These are phyloP conservation scores for Fragum whitleyi DNA, from an alignment of 2,888 invertebrate genomes.

Conservation along the genomic window DNA sequence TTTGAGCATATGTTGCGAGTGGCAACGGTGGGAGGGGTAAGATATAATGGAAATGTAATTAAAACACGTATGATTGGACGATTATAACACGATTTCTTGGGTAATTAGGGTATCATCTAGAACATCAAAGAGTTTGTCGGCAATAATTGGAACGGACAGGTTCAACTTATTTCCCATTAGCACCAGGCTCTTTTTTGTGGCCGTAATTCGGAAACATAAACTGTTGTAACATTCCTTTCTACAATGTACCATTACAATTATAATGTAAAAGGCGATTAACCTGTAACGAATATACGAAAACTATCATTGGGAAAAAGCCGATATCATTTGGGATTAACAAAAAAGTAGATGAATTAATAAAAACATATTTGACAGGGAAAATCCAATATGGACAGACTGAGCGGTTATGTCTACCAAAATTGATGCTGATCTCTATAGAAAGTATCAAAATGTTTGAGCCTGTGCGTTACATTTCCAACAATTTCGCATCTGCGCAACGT, in stretches of 20 bases:
- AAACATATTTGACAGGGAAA: no score
- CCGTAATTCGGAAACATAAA: no score
- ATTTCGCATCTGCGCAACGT: no score
- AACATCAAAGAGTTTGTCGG: constrained; percentile 33
- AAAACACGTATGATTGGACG: constrained; percentile 51
- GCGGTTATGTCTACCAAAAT: no score
- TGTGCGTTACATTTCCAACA: no score
- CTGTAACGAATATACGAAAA: no score
- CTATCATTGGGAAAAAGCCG: no score
- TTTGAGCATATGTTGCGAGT: constrained; percentile 61
- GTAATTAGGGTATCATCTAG: constrained; percentile 9
- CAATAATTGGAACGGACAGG: constrained; percentile 14
- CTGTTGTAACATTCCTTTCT: not conserved
- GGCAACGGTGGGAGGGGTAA: constrained; percentile 57
- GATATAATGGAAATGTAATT: constrained; percentile 58
- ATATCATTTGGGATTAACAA: no score
- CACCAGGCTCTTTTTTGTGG: not conserved
- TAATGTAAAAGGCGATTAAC: not conserved
- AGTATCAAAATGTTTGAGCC: no score
- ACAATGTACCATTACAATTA: not conserved
- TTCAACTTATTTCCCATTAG: constrained; percentile 29
- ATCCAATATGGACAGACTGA: no score
- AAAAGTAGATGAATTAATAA: no score
- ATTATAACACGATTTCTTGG: constrained; percentile 41
- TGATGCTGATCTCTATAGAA: no score